Evolutionary conservation across 2,113 vertebrate genomes (phyloP).

Genomic region (Eupsittula cactorum): DNA sequence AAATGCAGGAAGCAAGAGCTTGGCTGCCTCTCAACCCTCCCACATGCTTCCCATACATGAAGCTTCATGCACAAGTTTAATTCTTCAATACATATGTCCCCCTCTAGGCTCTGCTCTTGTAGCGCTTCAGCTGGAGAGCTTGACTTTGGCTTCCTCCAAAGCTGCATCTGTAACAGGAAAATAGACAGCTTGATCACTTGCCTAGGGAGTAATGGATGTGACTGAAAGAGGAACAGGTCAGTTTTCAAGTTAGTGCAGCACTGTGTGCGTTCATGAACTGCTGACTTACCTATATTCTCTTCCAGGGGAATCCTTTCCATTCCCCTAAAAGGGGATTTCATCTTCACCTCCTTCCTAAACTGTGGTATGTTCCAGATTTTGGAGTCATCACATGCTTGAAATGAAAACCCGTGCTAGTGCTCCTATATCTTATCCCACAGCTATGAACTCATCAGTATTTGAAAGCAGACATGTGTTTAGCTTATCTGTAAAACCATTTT

Average conservation of each 20-base stretch:
- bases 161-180: not conserved
- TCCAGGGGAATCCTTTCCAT: not conserved
- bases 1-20: not conserved
- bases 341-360: not conserved
- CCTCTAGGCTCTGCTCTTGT: not conserved
- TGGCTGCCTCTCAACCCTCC: not conserved
- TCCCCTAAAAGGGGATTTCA: not conserved
- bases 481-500: not conserved
- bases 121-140: not conserved
- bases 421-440: not conserved
- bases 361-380: not conserved
- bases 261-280: not conserved
- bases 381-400: not conserved
- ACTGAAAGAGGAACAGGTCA: not conserved
- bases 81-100: not conserved
- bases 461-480: not conserved
- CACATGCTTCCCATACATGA: accelerated
- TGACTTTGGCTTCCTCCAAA: not conserved
- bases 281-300: not conserved
- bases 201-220: not conserved
- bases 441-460: not conserved
- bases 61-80: not conserved
- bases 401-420: not conserved
- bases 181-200: not conserved
- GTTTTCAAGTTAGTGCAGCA: not conserved